Evolutionary conservation across 2,888 invertebrate genomes (phyloP), one percentile per base, ranked within the genome.

Genomic region (Lithosia quadra): DNA sequence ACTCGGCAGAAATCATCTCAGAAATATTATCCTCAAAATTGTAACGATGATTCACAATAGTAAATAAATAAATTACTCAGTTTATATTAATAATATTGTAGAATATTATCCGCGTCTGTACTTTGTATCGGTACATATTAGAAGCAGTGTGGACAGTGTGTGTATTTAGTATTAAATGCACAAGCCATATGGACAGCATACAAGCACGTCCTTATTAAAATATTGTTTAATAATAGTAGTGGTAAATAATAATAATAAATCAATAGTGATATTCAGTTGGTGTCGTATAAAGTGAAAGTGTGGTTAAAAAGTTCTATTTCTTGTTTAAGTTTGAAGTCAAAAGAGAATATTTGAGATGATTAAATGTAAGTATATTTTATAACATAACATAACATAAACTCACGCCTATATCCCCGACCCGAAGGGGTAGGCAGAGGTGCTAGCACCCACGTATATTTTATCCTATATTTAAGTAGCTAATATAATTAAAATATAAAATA

Each of bases 321-420:
- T 13, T 15, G 7, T n/a, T 63, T n/a, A 53, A 34, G 34, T 21
- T 22, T 55, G 0, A 22, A 53, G 33, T 15, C 22, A 15, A 39
- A 55, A 21, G 21, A 21, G 10, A 21, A 22, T 49, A 43, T 65
- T 28, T 7, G 84, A 75, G 74, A 88, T 88, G 88, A 85, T 88
- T 58, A 87, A 87, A 81, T 67, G 88, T 88, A 72, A 85, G 87
- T 85, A 68, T 39, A 22, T 13, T 53, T 21, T 24, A 13, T 13
- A n/a, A n/a, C n/a, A n/a, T n/a, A n/a, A n/a, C n/a, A n/a, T n/a
- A n/a, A n/a, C n/a, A n/a, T n/a, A n/a, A n/a, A n/a, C n/a, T n/a
- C n/a, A n/a, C n/a, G n/a, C 15, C 22, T 24, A 56, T 24, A 13
- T 60, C 10, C 2, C 18, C n/a, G n/a, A n/a, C n/a, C n/a, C n/a